These are phyloP conservation scores for Callinectes sapidus DNA, from an alignment of 2,888 invertebrate species.

Conservation along the genomic window DNA sequence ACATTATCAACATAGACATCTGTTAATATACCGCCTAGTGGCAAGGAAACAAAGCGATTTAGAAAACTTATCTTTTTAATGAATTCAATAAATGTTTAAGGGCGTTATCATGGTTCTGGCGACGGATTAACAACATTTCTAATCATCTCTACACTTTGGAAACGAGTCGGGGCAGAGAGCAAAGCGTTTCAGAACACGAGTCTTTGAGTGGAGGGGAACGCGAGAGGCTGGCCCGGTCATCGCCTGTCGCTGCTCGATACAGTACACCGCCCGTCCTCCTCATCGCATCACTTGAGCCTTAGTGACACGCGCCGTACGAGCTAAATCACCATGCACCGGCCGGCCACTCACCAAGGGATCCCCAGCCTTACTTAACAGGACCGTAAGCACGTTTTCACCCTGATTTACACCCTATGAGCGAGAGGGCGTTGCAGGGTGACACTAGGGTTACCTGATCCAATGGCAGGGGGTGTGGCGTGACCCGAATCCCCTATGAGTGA, in stretches of 20 bases:
- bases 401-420: not conserved
- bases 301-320: not conserved
- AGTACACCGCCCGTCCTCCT: not conserved
- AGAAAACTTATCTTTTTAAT: too few relatives aligned
- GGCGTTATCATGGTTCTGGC: too few relatives aligned
- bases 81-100: too few relatives aligned
- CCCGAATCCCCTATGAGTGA: not conserved
- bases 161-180: too few relatives aligned
- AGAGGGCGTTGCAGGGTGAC: slow-evolving; percentile 10
- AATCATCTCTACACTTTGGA: too few relatives aligned
- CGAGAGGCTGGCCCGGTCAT: too few relatives aligned
- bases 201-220: too few relatives aligned
- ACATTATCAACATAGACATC: too few relatives aligned
- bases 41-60: too few relatives aligned
- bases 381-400: not conserved
- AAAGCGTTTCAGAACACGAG: too few relatives aligned
- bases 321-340: not conserved
- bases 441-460: not conserved
- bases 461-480: not conserved
- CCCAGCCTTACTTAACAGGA: not conserved
- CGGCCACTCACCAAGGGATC: not conserved
- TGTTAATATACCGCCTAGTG: too few relatives aligned
- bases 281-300: not conserved
- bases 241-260: not conserved
- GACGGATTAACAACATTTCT: too few relatives aligned